Percentiles rank a stretch among this genome's conserved stretches.
phyloP scores from a whole-genome alignment of 2,888 invertebrate species.

The Euplagia quadripunctaria region DNA sequence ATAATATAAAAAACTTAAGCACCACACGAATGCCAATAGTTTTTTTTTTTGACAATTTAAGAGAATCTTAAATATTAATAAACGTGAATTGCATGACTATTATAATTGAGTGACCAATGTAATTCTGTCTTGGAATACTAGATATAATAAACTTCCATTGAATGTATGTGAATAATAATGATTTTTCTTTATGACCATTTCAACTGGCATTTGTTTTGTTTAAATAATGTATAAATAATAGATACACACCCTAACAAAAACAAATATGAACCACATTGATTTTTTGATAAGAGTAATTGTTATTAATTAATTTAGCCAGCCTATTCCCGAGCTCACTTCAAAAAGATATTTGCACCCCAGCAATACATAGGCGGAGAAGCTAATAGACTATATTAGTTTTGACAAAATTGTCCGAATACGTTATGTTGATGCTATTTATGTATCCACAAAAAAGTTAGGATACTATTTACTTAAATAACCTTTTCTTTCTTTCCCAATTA shows the following conservation, averaged over 20 bases:
- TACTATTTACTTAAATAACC: too few relatives aligned
- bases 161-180: neutral
- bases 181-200: neutral
- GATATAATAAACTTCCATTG: neutral
- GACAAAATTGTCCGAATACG: too few relatives aligned
- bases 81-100: neutral
- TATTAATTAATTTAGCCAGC: neutral
- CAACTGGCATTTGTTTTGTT: neutral
- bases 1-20: slow-evolving; percentile 49
- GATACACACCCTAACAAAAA: neutral
- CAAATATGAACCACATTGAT: neutral
- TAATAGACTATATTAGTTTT: neutral
- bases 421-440: too few relatives aligned
- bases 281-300: neutral
- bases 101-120: neutral
- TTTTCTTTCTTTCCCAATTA: too few relatives aligned
- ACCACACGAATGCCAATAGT: slow-evolving; percentile 43
- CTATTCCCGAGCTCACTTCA: neutral
- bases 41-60: slow-evolving; percentile 19
- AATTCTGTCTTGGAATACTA: neutral
- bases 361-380: neutral
- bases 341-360: neutral
- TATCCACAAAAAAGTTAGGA: too few relatives aligned
- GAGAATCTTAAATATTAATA: neutral
- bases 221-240: neutral